Conservation (phyloP, 2,888 invertebrate species). For the Lampropteryx suffumata region DNA sequence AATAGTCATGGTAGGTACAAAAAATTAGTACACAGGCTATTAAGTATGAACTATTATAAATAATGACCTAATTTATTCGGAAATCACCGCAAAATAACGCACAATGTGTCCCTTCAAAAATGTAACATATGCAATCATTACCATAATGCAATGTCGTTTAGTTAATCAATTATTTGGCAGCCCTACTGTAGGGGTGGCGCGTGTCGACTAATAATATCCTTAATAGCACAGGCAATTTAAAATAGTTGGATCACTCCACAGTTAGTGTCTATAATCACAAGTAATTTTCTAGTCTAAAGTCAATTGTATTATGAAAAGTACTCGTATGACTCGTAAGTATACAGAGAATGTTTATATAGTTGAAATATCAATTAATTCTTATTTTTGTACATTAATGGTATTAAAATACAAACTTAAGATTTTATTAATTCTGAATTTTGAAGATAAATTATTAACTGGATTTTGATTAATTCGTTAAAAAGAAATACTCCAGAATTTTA, state of each 20-base stretch:
- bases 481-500: no score
- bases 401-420: no score
- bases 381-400: no score
- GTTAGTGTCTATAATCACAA: no score
- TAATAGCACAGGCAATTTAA: slow-evolving; percentile 9
- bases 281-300: no score
- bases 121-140: slow-evolving; percentile 77
- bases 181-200: slow-evolving; percentile 52
- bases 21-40: slow-evolving; percentile 10
- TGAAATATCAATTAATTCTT: no score
- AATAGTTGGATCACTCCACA: neutral
- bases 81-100: slow-evolving; percentile 47
- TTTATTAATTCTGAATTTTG: no score
- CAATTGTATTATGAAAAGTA: no score
- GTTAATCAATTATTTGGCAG: slow-evolving; percentile 74
- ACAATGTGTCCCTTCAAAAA: slow-evolving; percentile 38
- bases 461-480: no score
- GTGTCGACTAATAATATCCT: slow-evolving; percentile 74
- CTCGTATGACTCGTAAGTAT: no score
- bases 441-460: no score
- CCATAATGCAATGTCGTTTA: slow-evolving; percentile 72
- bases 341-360: no score
- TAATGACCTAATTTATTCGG: slow-evolving; percentile 40
- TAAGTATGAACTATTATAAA: slow-evolving; percentile 22
- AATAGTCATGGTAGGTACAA: neutral